A percentile compares a stretch with the other conserved stretches of the same genome.
These are phyloP conservation scores for Aurelia sp. DNA, from an alignment of 30 jellyfish, hydroid and myxozoan genomes.

Conservation along the genomic window DNA sequence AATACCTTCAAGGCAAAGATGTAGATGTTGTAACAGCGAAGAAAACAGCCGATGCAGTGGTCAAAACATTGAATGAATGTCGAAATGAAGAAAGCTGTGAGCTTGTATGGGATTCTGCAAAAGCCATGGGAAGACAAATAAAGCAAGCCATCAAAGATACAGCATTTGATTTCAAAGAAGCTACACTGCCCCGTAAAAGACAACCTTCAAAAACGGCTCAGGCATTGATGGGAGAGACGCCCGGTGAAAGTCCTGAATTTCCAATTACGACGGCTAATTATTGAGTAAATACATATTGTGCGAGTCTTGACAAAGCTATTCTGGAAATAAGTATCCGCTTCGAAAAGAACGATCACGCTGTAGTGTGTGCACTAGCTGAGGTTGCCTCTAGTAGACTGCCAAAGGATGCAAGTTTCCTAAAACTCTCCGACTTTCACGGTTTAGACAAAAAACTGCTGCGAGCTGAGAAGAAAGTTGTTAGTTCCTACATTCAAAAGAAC, in stretches of 20 bases:
- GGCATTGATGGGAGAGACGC: constrained; percentile 61
- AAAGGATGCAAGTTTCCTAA: constrained; percentile 40
- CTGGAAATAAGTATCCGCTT: constrained; percentile 13
- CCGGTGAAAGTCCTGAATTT: constrained; percentile 28
- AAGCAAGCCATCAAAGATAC: constrained; percentile 47
- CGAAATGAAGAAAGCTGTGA: constrained; percentile 43
- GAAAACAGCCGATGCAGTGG: constrained; percentile 55
- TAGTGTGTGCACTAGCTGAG: constrained; percentile 58
- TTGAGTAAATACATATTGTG: too few species aligned
- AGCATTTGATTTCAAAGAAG: constrained; percentile 23
- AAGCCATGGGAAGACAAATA: constrained; percentile 11
- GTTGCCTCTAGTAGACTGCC: constrained; percentile 49
- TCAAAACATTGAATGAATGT: constrained; percentile 48
- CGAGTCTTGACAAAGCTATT: constrained; percentile 40
- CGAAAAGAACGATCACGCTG: constrained; percentile 39
- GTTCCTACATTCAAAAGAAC: too few species aligned
- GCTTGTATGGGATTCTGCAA: constrained; percentile 59
- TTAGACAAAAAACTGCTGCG: constrained; percentile 41
- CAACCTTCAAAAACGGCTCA: constrained; percentile 32
- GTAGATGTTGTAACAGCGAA: too few species aligned
- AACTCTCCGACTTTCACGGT: constrained; percentile 18
- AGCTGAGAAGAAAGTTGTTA: constrained; percentile 49
- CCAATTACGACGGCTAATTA: constrained; percentile 12
- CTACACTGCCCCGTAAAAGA: constrained; percentile 38
- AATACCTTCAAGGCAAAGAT: too few species aligned